A percentile compares a stretch with the other conserved stretches of the same genome.
These are phyloP conservation scores for Rhinichthys klamathensis DNA, from an alignment of 2,113 vertebrate genomes.

Conservation along the genomic window DNA sequence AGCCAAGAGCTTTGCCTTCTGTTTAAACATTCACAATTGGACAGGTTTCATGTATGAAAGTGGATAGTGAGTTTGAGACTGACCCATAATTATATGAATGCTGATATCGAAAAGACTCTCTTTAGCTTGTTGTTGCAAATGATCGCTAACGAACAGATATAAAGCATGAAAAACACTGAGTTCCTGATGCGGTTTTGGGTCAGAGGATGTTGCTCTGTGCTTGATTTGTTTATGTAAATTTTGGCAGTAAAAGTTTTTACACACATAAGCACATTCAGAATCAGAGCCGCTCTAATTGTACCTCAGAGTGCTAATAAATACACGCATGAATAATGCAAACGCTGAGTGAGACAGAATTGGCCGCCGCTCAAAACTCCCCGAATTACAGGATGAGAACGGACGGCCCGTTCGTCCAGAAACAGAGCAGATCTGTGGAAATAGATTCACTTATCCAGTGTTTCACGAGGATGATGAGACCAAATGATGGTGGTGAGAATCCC, in stretches of 20 bases:
- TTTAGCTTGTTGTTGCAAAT: not conserved
- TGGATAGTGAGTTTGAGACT: not conserved
- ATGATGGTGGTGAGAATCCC: constrained; percentile 4
- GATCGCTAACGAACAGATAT: not conserved
- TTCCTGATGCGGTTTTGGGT: not conserved
- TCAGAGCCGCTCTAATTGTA: constrained; percentile 78
- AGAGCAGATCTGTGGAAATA: not conserved
- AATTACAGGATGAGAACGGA: constrained; percentile 68
- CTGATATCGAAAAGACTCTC: not conserved
- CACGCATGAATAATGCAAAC: constrained; percentile 77
- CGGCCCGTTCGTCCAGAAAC: constrained; percentile 24
- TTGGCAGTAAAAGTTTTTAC: constrained; percentile 41
- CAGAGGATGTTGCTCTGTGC: not conserved
- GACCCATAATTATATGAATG: not conserved
- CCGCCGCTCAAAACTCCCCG: constrained; percentile 70
- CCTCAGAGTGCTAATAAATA: constrained; percentile 81
- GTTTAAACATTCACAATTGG: not conserved
- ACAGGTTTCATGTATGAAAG: not conserved
- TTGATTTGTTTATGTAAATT: not conserved
- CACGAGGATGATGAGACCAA: not conserved
- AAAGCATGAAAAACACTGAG: not conserved
- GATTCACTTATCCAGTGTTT: not conserved
- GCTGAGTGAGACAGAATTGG: constrained; percentile 71
- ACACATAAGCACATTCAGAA: constrained; percentile 70
- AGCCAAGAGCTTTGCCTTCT: not conserved